phyloP scores from a whole-genome alignment of 2,888 invertebrate genomes.

The Celastrina argiolus region DNA sequence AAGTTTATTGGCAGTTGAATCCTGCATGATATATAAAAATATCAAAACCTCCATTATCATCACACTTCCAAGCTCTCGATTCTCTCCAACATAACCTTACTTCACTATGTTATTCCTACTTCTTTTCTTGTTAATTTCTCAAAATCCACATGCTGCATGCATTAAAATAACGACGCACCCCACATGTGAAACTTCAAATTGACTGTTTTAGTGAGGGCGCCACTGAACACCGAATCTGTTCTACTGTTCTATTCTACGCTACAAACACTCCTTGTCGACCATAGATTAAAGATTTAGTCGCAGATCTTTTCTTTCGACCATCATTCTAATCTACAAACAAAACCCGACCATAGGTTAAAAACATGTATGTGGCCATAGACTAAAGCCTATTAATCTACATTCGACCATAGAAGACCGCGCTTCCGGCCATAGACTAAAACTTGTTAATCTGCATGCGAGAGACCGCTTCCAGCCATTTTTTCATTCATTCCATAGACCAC shows the following conservation, averaged over 20 bases:
- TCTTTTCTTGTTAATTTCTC: constrained; percentile 1
- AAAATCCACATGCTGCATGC: neutral
- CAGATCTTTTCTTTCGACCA: neutral
- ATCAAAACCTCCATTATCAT: neutral
- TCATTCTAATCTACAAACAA: neutral
- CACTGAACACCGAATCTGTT: neutral
- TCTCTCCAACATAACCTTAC: neutral
- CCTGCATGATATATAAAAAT: neutral
- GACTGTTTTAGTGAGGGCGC: constrained; percentile 1
- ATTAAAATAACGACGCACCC: neutral
- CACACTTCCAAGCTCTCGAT: neutral
- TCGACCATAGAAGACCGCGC: neutral
- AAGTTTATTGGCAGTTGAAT: neutral
- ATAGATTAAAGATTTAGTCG: neutral
- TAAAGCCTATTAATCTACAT: neutral
- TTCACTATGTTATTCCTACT: neutral
- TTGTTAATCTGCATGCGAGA: no score
- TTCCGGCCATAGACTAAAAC: no score
- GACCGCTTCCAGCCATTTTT: neutral
- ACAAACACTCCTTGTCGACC: constrained; percentile 2
- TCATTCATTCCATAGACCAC: neutral
- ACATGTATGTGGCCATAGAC: neutral
- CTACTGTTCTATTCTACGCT: neutral
- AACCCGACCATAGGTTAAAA: neutral
- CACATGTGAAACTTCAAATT: neutral